Base-by-base conservation (phyloP, 1,140 invertebrate genomes). In the Scaptodrosophila lebanonensis region DNA sequence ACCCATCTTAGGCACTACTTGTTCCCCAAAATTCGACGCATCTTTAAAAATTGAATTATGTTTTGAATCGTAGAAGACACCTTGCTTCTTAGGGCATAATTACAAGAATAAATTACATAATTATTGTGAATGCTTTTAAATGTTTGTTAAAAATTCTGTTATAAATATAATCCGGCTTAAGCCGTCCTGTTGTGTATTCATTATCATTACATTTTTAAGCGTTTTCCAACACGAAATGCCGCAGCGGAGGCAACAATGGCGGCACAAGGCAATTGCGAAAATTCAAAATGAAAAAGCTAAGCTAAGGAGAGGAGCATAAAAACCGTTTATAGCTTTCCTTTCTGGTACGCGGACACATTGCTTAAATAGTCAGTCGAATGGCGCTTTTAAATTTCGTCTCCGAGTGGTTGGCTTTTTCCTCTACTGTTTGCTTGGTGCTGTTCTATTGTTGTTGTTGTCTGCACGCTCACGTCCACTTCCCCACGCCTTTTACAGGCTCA, bases 401-500 rank as follows among this genome's bases (percentile, higher is more conserved):
- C n/a, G n/a, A n/a, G n/a, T n/a, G 53, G 57, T 66, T 63, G 5
- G 42, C 7, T 43, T 43, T 45, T 47, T 35, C 25, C 13, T 30
- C 32, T 42, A 17, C 27, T 9, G 15, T 40, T 60, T n/a, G 25
- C 16, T 42, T 13, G 29, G 18, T 32, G 6, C 48, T 32, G 20
- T 12, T 1, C 25, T 5, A 4, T 25, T 30, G 7, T 9, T 12
- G 35, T 30, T 51, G 39, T 32, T 44, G 29, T 45, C 22, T 25
- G 3, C 22, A 25, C 22, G 22, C 22, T 56, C 40, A 58, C 43
- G 58, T 40, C 66, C 20, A 36, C 43, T 49, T 63, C 57, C 52
- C 52, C 60, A 52, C 52, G 72, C 72, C 58, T 67, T 77, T 77
- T 68, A 68, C 68, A 82, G 73, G 73, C 73, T 77, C 73, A 77